Evolutionary conservation across 2,888 invertebrate genomes (phyloP), one percentile per base, ranked within the genome.

Genomic region (Dastarcus helophoroides): DNA sequence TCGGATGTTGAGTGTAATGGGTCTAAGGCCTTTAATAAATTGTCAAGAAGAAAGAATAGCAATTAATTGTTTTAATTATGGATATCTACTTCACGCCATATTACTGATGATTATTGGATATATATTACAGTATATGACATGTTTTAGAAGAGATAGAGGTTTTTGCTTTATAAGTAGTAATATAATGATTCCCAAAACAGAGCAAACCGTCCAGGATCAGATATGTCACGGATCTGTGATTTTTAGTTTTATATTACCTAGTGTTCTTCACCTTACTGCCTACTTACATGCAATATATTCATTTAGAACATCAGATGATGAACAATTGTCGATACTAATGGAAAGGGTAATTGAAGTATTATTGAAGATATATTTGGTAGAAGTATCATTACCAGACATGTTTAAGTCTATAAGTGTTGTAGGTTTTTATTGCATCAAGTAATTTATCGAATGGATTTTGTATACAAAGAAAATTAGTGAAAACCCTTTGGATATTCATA

Each of bases 241-340:
- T 5, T 81, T 82, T 45, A 78, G 76, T 16, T 84, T 81, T 50
- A 63, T 82, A 11, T 68, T 82, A 26, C 85, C 86, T 3, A 77
- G 78, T 56, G 43, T 71, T 29, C 58, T 86, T 14, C 83, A 85
- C 59, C 68, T 85, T 32, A 40, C 68, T 25, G 82, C 80, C 8
- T 86, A 81, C 50, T 45, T 81, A 9, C 77, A 82, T 40, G 77
- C 82, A 0, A 64, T 84, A 31, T 73, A 77, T 49, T 64, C 83
- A 29, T 80, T 83, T 54, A 68, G 84, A 46, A 69, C 77, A 41
- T 74, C 77, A 16, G 83, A 85, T 54, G 83, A 82, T 51, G 85
- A 86, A 53, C 84, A 85, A 47, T 57, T 86, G 29, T 82, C 83
- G 46, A 80, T 81, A 62, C 64, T 86, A 28, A 82, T 85, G 73